Percentiles rank a stretch among this genome's conserved stretches.
These are phyloP conservation scores for Oxyruncus cristatus DNA, from an alignment of 2,113 vertebrate species.

Conservation along the genomic window DNA sequence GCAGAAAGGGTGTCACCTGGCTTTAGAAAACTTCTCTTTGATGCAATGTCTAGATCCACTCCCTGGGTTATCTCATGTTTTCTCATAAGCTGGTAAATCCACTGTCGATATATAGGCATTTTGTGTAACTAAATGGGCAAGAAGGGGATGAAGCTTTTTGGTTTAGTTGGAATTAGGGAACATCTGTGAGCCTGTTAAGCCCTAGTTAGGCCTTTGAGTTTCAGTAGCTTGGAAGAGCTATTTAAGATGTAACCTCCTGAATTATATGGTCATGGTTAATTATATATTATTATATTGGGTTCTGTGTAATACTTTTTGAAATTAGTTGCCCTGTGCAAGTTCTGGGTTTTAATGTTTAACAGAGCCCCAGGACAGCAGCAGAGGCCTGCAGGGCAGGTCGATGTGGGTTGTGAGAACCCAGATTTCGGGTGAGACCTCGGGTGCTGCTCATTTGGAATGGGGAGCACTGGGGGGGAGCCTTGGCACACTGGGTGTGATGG, in stretches of 20 bases:
- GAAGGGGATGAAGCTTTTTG: neutral
- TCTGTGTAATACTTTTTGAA: neutral
- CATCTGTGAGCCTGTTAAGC: neutral
- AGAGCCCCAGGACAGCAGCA: neutral
- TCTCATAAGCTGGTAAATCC: neutral
- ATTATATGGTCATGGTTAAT: neutral
- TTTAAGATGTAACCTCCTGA: neutral
- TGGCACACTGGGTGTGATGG: neutral
- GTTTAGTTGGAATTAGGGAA: neutral
- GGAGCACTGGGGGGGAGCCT: neutral
- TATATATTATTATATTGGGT: neutral
- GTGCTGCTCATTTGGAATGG: neutral
- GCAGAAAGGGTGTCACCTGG: neutral
- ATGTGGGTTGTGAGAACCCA: neutral
- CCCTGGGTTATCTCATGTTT: neutral
- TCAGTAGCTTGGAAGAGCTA: neutral
- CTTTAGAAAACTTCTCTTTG: neutral
- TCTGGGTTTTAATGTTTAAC: neutral
- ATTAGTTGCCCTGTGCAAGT: neutral
- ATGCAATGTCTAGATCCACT: neutral
- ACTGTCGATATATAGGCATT: neutral
- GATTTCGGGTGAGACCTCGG: neutral
- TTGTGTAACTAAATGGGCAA: neutral
- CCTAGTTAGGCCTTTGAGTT: neutral
- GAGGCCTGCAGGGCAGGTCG: neutral